A percentile compares a stretch with the other conserved stretches of the same genome.
Conservation (phyloP, 2,888 invertebrate genomes). For the Brachycybe producta region DNA sequence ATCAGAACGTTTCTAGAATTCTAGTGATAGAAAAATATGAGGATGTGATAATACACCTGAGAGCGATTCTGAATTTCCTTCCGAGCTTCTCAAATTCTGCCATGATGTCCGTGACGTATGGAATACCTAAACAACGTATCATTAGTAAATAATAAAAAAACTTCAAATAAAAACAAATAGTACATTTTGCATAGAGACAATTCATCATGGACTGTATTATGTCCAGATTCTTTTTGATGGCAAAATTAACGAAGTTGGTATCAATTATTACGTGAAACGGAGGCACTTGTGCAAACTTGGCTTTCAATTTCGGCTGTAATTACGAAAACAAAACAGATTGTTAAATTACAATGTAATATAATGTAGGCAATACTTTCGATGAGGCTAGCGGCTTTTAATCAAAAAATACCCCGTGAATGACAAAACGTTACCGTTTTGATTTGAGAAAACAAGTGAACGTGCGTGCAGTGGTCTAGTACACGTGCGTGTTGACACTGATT, state of each 20-base stretch:
- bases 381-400: no score
- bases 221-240: conserved; percentile 94
- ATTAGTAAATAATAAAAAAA: no score
- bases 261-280: conserved; percentile 93
- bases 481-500: no score
- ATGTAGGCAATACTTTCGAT: no score
- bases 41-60: conserved; percentile 45
- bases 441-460: no score
- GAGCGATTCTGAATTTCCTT: conserved; percentile 81
- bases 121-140: conserved; percentile 80
- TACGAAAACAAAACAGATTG: conserved; percentile 1
- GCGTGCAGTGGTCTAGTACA: no score
- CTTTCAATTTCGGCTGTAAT: conserved; percentile 29
- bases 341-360: no score
- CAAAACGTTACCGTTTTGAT: no score
- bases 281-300: conserved; percentile 77
- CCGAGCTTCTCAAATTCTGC: conserved; percentile 96
- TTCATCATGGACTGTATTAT: conserved; percentile 98
- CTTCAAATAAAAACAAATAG: no score
- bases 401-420: no score
- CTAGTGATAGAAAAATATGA: no score
- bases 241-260: conserved; percentile 98
- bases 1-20: no score
- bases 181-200: conserved; percentile 88
- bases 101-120: conserved; percentile 93